Percentiles rank a stretch among this genome's conserved stretches.
phyloP scores from a whole-genome alignment of 2,797 vertebrate genomes.

The Petrocephalus schoutedeni region DNA sequence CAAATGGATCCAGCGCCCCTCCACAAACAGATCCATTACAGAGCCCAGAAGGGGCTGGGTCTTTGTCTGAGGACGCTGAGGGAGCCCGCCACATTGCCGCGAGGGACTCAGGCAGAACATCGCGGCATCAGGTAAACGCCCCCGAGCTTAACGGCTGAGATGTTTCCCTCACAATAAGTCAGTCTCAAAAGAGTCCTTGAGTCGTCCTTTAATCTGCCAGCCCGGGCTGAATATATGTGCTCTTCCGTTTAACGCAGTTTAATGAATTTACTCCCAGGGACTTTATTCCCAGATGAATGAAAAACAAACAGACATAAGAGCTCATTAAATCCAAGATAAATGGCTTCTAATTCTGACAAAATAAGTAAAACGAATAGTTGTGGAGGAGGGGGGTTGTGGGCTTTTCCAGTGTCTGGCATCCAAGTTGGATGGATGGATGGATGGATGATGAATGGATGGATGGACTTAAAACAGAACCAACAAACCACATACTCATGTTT shows the following conservation, averaged over 20 bases:
- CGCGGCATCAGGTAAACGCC: not conserved
- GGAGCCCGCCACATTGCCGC: slow-evolving; percentile 37
- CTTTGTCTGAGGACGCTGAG: slow-evolving; percentile 28
- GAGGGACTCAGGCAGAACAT: slow-evolving; percentile 31
- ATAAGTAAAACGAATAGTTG: not conserved
- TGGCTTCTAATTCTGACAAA: not conserved
- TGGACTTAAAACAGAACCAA: not conserved
- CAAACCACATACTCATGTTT: not conserved
- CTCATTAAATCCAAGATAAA: slow-evolving; percentile 10
- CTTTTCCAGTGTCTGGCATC: not conserved
- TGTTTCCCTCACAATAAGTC: slow-evolving; percentile 47
- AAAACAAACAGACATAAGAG: slow-evolving; percentile 2
- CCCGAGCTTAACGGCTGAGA: slow-evolving; percentile 51
- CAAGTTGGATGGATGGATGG: not conserved
- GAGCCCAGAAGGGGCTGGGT: slow-evolving; percentile 33
- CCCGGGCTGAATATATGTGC: not conserved
- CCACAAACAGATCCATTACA: slow-evolving; percentile 47
- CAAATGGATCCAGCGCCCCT: slow-evolving; percentile 12
- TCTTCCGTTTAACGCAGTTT: not conserved
- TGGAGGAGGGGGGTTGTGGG: not conserved
- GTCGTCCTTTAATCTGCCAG: not conserved
- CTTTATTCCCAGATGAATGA: not conserved
- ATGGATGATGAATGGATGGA: not conserved
- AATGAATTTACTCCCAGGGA: slow-evolving; percentile 5
- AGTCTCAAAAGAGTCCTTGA: slow-evolving; percentile 35